Percentiles rank a stretch among this genome's conserved stretches.
phyloP scores from a whole-genome alignment of 2,113 vertebrate species.

The Chionodraco myersi region DNA sequence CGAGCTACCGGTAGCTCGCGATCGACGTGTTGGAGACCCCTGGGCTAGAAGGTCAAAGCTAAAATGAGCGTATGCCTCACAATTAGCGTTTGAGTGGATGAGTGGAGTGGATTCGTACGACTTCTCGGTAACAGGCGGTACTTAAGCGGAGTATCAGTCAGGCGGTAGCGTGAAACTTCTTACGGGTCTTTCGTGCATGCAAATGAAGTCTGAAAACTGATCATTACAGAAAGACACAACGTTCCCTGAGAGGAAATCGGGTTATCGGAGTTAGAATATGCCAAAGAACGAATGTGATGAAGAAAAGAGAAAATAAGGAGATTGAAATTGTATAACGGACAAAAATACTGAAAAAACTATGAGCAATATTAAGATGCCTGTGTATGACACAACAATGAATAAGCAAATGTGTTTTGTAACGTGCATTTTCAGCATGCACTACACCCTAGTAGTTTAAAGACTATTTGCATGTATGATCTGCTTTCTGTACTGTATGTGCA shows the following conservation, averaged over 20 bases:
- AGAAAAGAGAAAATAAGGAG: neutral
- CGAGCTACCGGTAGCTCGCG: too few relatives aligned
- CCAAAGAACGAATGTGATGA: neutral
- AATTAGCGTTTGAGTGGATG: constrained; percentile 29
- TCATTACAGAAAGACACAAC: neutral
- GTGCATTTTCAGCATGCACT: neutral
- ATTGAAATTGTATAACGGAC: neutral
- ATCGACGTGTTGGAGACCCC: too few relatives aligned
- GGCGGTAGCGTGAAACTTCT: neutral
- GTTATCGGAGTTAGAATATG: neutral
- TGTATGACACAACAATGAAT: neutral
- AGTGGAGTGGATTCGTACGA: constrained; percentile 9
- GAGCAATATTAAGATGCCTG: neutral
- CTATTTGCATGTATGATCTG: neutral
- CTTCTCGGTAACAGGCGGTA: constrained; percentile 9
- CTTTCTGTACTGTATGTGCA: constrained; percentile 12
- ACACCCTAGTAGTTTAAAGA: neutral
- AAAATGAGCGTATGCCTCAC: constrained; percentile 11
- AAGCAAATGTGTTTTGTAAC: neutral
- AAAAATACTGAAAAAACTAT: neutral
- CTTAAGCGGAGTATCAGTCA: constrained; percentile 22
- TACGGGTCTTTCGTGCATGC: neutral
- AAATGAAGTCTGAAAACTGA: neutral
- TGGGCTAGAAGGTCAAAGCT: constrained; percentile 11
- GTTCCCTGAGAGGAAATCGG: neutral